Base-by-base conservation (phyloP, 1,140 invertebrate species). In the Drosophila albomicans region DNA sequence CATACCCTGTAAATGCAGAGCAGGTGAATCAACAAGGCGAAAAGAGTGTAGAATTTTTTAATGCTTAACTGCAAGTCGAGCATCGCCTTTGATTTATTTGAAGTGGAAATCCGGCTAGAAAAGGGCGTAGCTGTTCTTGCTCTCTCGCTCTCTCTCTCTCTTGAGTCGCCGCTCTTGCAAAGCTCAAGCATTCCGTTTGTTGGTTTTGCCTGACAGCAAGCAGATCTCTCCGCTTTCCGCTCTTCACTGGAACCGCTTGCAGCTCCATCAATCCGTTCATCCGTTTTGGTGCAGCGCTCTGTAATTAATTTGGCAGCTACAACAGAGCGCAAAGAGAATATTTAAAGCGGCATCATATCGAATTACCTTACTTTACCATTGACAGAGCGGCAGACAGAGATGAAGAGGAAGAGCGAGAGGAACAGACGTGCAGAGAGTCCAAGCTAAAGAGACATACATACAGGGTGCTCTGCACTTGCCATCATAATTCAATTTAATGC, bases 261-360 rank as follows among this genome's bases (percentile, higher is more conserved):
- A 56, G 52, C 35, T 68, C 41, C 41, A 35, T 61, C 74, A 61
- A 75, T 78, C 71, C 79, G 82, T 79, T 73, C 69, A 72, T 66
- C 63, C 63, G 54, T 25, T 71, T 71, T 86, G 79, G 79, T 87
- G 82, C 82, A 86, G 82, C 79, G 82, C 82, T 86, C 82, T 86
- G 82, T 86, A 86, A 86, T 86, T 86, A 88, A 86, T 86, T 86
- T 86, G 82, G 82, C 84, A 87, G 82, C 82, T 86, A 71, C 61
- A 76, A 49, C 66, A 65, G 43, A 57, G 46, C 57, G 70, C 56
- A 86, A 82, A 88, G 82, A 77, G 82, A 86, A 86, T 86, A 82
- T 82, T 87, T 87, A 82, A 86, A 74, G 72, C 79, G 66, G 76
- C 72, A 78, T 78, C 76, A 82, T 88, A 86, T 86, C 79, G 79